These are phyloP conservation scores for Mycetomoellerius zeteki DNA, from an alignment of 1,140 invertebrate species.

Conservation along the genomic window DNA sequence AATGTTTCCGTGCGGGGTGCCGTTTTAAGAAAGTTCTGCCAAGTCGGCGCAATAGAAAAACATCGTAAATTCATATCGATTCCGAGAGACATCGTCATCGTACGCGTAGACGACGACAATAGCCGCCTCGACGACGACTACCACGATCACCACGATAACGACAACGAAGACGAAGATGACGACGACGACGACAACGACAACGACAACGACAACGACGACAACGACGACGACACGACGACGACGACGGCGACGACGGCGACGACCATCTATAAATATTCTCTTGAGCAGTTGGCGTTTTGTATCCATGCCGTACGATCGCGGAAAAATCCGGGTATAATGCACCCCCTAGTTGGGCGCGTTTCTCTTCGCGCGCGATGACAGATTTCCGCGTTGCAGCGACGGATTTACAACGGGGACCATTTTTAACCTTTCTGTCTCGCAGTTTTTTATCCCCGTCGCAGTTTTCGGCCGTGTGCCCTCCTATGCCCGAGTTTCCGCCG, in stretches of 20 bases:
- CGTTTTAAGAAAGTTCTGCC: constrained; percentile 84
- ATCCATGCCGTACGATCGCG: constrained; percentile 42
- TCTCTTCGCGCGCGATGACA: constrained; percentile 61
- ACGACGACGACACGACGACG: background rate
- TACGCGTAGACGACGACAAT: constrained; percentile 51
- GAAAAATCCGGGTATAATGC: constrained; percentile 69
- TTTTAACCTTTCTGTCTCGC: constrained; percentile 29
- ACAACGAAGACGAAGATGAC: background rate
- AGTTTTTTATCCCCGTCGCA: constrained; percentile 6
- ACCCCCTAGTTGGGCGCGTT: constrained; percentile 23
- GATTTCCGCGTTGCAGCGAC: constrained; percentile 64
- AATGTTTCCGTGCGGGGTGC: constrained; percentile 79
- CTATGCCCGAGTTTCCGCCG: constrained; percentile 67
- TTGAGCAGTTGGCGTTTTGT: constrained; percentile 57
- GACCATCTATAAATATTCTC: constrained; percentile 67
- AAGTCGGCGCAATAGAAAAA: constrained; percentile 84
- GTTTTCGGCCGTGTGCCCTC: constrained; percentile 63
- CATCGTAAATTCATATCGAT: constrained; percentile 86
- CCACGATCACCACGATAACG: constrained; percentile 44
- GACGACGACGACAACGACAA: constrained; percentile 37
- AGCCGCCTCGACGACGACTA: constrained; percentile 63
- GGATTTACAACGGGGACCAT: constrained; percentile 66
- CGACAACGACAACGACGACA: constrained; percentile 31
- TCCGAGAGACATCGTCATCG: constrained; percentile 70
- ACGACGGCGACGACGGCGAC: constrained; percentile 48